Conservation (phyloP, 1,140 invertebrate genomes). For the Lepidurus apus region DNA sequence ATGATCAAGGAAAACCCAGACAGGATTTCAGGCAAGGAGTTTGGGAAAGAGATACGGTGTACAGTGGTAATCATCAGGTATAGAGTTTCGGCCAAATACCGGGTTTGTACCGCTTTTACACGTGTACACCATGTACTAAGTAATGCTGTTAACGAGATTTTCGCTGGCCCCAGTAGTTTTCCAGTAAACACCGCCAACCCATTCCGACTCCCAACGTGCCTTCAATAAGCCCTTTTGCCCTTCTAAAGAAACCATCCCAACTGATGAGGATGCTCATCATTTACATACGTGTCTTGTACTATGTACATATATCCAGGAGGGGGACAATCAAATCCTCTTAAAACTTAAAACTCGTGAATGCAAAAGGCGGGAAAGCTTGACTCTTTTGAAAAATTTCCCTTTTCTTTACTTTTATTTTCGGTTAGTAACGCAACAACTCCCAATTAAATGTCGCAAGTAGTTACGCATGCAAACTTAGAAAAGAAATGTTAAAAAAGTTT, state of each 20-base stretch:
- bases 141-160: slow-evolving; percentile 20
- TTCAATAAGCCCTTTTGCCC: not conserved
- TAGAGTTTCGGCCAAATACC: not conserved
- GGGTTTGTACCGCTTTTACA: not conserved
- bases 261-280: slow-evolving; percentile 5
- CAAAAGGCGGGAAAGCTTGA: too few species aligned
- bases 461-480: too few species aligned
- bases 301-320: not conserved
- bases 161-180: not conserved
- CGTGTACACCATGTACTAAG: slow-evolving; percentile 2
- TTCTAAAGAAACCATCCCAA: not conserved
- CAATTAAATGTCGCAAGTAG: too few species aligned
- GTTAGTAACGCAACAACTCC: too few species aligned
- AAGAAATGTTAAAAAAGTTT: too few species aligned
- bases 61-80: not conserved
- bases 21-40: not conserved
- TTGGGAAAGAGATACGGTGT: not conserved
- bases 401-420: too few species aligned
- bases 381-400: too few species aligned
- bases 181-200: slow-evolving; percentile 6
- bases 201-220: not conserved
- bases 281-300: not conserved
- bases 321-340: too few species aligned
- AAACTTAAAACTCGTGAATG: too few species aligned
- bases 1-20: not conserved